These are phyloP conservation scores for Salvelinus sp. DNA, from an alignment of 2,113 vertebrate species.

Conservation along the genomic window DNA sequence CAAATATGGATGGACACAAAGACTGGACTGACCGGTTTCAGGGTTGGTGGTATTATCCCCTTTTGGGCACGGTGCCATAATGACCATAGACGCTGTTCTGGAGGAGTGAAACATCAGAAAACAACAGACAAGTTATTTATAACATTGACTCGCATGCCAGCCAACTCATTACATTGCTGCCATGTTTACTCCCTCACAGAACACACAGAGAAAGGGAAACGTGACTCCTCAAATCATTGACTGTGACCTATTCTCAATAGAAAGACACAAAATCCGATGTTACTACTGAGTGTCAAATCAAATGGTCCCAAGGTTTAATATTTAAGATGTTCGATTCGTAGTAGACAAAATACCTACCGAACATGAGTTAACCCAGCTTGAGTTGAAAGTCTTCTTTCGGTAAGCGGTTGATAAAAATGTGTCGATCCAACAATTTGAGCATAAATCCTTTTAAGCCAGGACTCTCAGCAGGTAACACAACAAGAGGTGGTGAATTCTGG, in stretches of 20 bases:
- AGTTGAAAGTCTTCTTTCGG: too few relatives aligned
- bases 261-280: neutral
- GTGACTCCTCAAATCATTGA: neutral
- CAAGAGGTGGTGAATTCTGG: too few relatives aligned
- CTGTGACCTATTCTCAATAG: neutral
- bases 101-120: neutral
- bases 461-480: too few relatives aligned
- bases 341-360: neutral
- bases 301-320: neutral
- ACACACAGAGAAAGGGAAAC: neutral
- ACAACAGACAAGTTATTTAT: neutral
- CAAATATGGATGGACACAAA: neutral
- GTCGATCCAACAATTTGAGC: too few relatives aligned
- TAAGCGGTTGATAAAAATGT: too few relatives aligned
- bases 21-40: constrained; percentile 57
- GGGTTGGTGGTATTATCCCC: neutral
- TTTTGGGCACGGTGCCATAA: constrained; percentile 39
- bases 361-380: neutral
- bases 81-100: constrained; percentile 1
- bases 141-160: neutral
- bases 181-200: constrained; percentile 22
- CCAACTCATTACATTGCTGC: constrained; percentile 42
- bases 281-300: neutral
- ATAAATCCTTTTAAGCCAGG: too few relatives aligned
- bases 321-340: too few relatives aligned